These are phyloP conservation scores for Nephrotoma flavescens DNA, from an alignment of 2,888 invertebrate species.

Conservation along the genomic window DNA sequence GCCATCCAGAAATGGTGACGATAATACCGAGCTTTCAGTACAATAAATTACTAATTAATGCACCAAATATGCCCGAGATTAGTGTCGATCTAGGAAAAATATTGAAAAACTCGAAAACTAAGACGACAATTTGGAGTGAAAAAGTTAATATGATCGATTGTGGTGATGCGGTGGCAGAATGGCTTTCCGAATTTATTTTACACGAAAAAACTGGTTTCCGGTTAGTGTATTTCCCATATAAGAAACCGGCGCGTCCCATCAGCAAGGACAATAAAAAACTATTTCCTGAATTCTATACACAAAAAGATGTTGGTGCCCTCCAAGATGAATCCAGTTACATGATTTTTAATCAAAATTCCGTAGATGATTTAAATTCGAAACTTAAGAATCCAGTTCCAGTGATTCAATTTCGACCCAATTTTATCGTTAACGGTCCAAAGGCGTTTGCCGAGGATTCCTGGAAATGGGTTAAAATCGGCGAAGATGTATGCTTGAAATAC, in stretches of 20 bases:
- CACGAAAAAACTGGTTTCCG: conserved; percentile 35
- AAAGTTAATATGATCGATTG: conserved; percentile 49
- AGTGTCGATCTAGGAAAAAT: conserved; percentile 35
- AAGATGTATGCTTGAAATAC: conserved; percentile 42
- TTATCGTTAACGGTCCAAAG: conserved; percentile 41
- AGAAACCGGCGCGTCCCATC: conserved; percentile 24
- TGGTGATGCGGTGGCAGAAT: conserved; percentile 52
- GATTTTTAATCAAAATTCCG: conserved; percentile 46
- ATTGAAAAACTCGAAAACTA: conserved; percentile 24
- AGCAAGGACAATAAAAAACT: conserved; percentile 17
- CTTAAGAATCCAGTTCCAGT: conserved; percentile 35
- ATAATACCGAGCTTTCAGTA: conserved; percentile 35
- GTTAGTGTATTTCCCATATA: conserved; percentile 40
- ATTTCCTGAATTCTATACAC: conserved; percentile 13
- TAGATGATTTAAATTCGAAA: conserved; percentile 45
- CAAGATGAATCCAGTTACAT: conserved; percentile 50
- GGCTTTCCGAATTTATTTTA: conserved; percentile 46
- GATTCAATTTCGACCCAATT: conserved; percentile 49
- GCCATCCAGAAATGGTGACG: conserved; percentile 38
- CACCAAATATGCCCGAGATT: conserved; percentile 38
- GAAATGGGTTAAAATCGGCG: conserved; percentile 51
- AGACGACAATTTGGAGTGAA: conserved; percentile 39
- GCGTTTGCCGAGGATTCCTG: conserved; percentile 50
- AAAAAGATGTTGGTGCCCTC: conserved; percentile 34
- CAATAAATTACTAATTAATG: conserved; percentile 37